Base-by-base conservation (phyloP, 2,888 invertebrate species). In the Heteropelma amictum region DNA sequence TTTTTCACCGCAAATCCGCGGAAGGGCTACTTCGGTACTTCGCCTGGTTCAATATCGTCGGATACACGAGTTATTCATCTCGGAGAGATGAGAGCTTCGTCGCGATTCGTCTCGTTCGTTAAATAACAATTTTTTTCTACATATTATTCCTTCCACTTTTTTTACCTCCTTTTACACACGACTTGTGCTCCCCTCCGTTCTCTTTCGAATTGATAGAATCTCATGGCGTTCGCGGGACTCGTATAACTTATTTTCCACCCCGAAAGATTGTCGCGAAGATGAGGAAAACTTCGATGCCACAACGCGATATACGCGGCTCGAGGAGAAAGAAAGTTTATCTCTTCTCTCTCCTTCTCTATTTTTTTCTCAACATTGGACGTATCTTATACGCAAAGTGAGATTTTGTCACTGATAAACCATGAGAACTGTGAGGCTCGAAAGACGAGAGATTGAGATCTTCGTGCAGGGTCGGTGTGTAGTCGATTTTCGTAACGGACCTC, bases 341-440 rank as follows among this genome's bases (percentile, higher is more conserved):
- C 19, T 49, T 49, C 53, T 28, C 2, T 49, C 8, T 3, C 10
- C 40, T 35, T n/a, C n/a, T n/a, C n/a, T n/a, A n/a, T n/a, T 60
- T 26, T 47, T 33, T 8, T 30, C n/a, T 33, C 21, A 14, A 38
- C 8, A 42, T 63, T 63, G n/a, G n/a, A 17, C 49, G 51, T 28
- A 26, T 28, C 26, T 19, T 28, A 40, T 19, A 33, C 26, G 45
- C 8, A 58, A 70, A 35, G 47, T 47, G 40, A 70, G 54, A 70
- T 63, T 63, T 54, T 63, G n/a, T 28, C 54, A 47, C 54, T 12
- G 70, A 70, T 63, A 63, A 38, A 42, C 47, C 12, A 10, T 51
- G 26, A 26, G 47, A 45, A 53, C 10, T n/a, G 33, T 26, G 26
- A 35, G 53, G 6, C 14, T 21, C 1, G 17, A 21, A 51, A 33